Evolutionary conservation across 1,140 invertebrate genomes (phyloP).

Genomic region (Aphelinus atriplicis): DNA sequence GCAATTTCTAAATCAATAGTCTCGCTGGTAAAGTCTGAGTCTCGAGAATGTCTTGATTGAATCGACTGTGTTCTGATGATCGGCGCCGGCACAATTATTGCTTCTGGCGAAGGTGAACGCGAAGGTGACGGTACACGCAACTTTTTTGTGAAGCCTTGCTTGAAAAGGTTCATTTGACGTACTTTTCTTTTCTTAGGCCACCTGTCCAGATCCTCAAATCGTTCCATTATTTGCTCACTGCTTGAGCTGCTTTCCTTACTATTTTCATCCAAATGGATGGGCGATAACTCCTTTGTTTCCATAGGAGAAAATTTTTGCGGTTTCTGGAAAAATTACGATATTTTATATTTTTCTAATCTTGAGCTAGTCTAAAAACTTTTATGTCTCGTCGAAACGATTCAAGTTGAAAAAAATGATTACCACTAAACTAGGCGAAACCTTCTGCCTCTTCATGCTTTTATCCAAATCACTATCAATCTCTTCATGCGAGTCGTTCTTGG

Average conservation of each 20-base stretch:
- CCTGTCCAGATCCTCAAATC: neutral
- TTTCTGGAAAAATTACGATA: too few species aligned
- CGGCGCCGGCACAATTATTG: neutral
- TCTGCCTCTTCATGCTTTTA: constrained; percentile 40
- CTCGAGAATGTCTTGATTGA: constrained; percentile 13
- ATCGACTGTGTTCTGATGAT: neutral
- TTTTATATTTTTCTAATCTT: too few species aligned
- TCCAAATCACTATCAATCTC: constrained; percentile 14
- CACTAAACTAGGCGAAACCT: neutral
- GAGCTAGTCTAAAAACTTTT: too few species aligned
- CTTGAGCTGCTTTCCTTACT: constrained; percentile 30
- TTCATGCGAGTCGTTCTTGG: constrained; percentile 5
- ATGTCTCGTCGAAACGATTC: too few species aligned
- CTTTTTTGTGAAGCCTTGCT: constrained; percentile 27
- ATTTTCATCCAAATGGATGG: too few species aligned
- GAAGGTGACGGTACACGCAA: neutral
- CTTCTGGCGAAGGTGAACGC: neutral
- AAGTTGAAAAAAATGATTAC: too few species aligned
- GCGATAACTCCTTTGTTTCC: too few species aligned
- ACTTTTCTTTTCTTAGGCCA: constrained; percentile 27
- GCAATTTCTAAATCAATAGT: constrained; percentile 44
- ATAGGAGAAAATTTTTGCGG: too few species aligned
- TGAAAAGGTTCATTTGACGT: constrained; percentile 24
- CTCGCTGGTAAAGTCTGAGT: constrained; percentile 5
- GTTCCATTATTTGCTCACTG: neutral